Conservation (phyloP, 2,113 vertebrate species). For the Columba janthina region DNA sequence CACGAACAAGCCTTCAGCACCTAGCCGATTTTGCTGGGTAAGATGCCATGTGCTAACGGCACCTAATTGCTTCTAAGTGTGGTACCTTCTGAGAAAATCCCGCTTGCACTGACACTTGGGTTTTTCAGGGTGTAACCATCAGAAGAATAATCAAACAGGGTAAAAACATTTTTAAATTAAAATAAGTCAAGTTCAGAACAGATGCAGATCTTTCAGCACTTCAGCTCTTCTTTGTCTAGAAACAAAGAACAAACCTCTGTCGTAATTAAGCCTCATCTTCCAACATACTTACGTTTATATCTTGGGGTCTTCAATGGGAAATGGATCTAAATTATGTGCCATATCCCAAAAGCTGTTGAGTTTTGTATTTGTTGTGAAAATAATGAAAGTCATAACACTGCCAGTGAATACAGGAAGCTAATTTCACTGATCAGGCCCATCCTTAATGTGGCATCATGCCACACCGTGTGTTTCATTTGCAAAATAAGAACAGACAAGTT, state of each 20-base stretch:
- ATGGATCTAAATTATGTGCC: background rate
- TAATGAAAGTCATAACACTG: background rate
- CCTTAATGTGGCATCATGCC: background rate
- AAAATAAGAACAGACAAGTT: slow-evolving; percentile 13
- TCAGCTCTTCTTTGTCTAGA: slow-evolving; percentile 27
- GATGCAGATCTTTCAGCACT: background rate
- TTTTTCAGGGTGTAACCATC: background rate
- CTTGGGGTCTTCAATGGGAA: background rate
- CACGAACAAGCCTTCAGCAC: background rate
- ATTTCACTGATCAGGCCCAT: slow-evolving; percentile 9
- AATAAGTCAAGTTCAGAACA: background rate
- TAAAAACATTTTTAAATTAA: background rate
- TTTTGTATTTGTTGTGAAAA: background rate
- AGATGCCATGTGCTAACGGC: background rate
- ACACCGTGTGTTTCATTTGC: background rate
- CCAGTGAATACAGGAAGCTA: slow-evolving; percentile 9
- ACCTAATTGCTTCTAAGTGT: background rate
- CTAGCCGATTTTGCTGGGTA: background rate
- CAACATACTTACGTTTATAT: background rate
- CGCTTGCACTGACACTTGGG: background rate
- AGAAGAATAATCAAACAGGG: slow-evolving; percentile 10
- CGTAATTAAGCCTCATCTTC: background rate
- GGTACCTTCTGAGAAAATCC: slow-evolving; percentile 17
- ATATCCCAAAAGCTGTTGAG: background rate
- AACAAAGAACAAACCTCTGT: slow-evolving; percentile 1